Evolutionary conservation across 2,113 vertebrate species (phyloP).

Genomic region (Leptodactylus fuscus): DNA sequence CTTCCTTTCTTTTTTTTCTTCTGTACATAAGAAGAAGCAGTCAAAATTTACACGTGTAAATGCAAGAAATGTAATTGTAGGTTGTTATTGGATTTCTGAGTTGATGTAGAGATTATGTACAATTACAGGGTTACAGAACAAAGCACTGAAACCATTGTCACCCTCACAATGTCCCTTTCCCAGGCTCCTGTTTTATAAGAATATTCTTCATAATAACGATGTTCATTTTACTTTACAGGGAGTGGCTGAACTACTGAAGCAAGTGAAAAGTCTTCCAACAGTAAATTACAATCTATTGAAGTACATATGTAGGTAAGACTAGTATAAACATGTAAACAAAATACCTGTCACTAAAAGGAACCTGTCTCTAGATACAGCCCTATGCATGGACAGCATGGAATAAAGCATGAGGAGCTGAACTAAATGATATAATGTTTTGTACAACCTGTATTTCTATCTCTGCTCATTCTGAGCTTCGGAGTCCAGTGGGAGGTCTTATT

Average conservation of each 20-base stretch:
- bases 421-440: no score
- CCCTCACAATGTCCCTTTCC: no score
- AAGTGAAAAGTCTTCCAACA: conserved; percentile 88
- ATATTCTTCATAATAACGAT: neutral
- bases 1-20: no score
- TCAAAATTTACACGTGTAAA: neutral
- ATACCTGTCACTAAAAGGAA: no score
- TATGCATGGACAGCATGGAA: no score
- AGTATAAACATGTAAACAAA: neutral
- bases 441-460: no score
- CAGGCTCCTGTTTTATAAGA: neutral
- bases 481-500: no score
- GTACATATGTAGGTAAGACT: conserved; percentile 94
- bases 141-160: no score
- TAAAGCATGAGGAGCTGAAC: no score
- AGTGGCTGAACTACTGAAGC: conserved; percentile 85
- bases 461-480: no score
- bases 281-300: conserved; percentile 96
- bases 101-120: conserved; percentile 1
- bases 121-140: neutral
- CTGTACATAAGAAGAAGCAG: no score
- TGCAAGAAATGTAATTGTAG: neutral
- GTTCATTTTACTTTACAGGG: conserved; percentile 75
- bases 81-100: neutral
- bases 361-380: no score